Percentiles rank a stretch among this genome's conserved stretches.
phyloP scores from a whole-genome alignment of 1,140 invertebrate species.

The Tyrophagus putrescentiae region DNA sequence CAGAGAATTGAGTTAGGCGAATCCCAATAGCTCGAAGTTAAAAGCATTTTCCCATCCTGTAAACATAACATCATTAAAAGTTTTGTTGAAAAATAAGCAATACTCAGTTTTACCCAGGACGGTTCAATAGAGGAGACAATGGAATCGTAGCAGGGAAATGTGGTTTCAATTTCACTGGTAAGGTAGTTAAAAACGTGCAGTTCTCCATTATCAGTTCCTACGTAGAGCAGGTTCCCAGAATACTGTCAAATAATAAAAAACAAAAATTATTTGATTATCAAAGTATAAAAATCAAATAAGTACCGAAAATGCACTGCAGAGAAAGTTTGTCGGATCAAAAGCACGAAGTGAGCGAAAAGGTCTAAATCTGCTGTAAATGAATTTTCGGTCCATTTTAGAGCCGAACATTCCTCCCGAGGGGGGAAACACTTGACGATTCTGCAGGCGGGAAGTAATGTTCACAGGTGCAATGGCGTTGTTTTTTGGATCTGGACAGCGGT shows the following conservation, averaged over 20 bases:
- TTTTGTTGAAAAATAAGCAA: constrained; percentile 24
- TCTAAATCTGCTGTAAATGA: constrained; percentile 75
- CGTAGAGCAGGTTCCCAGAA: constrained; percentile 56
- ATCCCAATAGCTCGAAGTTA: constrained; percentile 72
- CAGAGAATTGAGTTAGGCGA: constrained; percentile 67
- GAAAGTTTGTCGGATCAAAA: constrained; percentile 52
- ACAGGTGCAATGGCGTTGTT: constrained; percentile 21
- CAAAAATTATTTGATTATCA: constrained; percentile 6
- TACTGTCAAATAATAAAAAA: constrained; percentile 1
- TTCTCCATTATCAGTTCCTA: constrained; percentile 73
- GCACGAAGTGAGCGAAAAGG: constrained; percentile 60
- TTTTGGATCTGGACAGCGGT: constrained; percentile 30
- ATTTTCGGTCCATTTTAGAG: constrained; percentile 51
- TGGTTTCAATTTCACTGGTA: constrained; percentile 52
- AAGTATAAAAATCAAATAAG: not conserved
- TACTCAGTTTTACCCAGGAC: constrained; percentile 26
- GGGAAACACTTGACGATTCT: constrained; percentile 29
- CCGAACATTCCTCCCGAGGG: constrained; percentile 38
- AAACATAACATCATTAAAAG: constrained; percentile 15
- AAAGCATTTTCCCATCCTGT: constrained; percentile 54
- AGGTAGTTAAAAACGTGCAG: constrained; percentile 69
- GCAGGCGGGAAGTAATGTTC: constrained; percentile 38
- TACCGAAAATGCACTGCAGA: constrained; percentile 60
- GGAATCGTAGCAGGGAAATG: constrained; percentile 63
- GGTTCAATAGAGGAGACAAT: constrained; percentile 63